Evolutionary conservation across 2,888 invertebrate species (phyloP), one percentile per base, ranked within the genome.

Genomic region (Tachina lurida): DNA sequence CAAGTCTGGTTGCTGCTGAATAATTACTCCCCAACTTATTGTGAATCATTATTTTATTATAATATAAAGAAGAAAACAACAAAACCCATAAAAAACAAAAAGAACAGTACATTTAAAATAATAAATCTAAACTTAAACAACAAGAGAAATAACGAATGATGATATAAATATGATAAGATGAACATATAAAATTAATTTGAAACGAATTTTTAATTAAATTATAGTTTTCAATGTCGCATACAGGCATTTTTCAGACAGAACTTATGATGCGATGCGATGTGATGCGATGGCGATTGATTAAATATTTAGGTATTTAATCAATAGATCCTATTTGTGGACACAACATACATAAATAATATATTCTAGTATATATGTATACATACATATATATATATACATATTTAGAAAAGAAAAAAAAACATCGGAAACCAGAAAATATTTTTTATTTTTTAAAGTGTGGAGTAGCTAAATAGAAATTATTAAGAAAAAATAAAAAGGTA

Each of bases 1-100:
- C 93, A 97, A 97, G 94, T 96, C 97, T 88, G 98, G 98, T 92
- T 99, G 99, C 95, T 99, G 99, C 96, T 99, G 97, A 97, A 92
- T 90, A 91, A 89, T 89, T 91, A 84, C 79, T 71, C 75, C 71
- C 79, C 79, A 86, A 86, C 90, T 89, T 89, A 89, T 90, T 91
- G 91, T 91, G 90, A 90, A 91, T 89, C 90, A 91, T 89, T 91
- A 91, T 93, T 91, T 91, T 92, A 92, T 91, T 91, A 91, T 88
- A 87, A 85, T 89, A 89, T 91, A 91, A 91, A 91, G n/a, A 80
- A 60, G 77, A 76, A 88, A 90, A 89, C 88, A 89, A 90, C 88
- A 89, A 90, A 85, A 86, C 65, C 63, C 63, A 78, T 62, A 86
- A 80, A 31, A 89, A 91, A 89, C 89, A 90, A 91, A 88, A 90